Base-by-base conservation (phyloP, 2,113 vertebrate genomes). In the Pyxicephalus adspersus region DNA sequence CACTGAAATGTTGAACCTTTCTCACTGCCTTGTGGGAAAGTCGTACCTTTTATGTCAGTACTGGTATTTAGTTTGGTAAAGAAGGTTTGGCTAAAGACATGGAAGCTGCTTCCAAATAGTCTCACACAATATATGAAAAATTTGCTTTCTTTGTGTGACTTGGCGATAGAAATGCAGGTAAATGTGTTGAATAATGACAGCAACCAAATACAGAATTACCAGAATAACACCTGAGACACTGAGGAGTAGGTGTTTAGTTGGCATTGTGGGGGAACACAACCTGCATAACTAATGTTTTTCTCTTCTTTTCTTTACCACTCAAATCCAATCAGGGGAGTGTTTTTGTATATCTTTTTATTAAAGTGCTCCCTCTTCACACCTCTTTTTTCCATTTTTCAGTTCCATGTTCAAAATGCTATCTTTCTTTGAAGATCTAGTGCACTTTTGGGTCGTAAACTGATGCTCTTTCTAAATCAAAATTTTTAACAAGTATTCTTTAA, bases 121-220 rank as follows among this genome's bases (percentile, higher is more conserved):
- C 29, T 63, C 20, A 72, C 38, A 72, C 66, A 72, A 80, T 71
- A 50, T 57, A 5, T 19, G 29, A 17, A 19, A 80, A 71, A 80
- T 58, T 72, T 52, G 67, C 28, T 72, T 31, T 63, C 78, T 80
- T 72, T 80, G 67, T 80, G 22, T 23, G 51, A 16, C 1, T 50
- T 52, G 25, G 26, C 54, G 57, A 63, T 79, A 34, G 55, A 31
- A 70, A 28, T 60, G n/a, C 55, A 63, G 15, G 23, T 61, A 38
- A 50, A 63, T 66, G 34, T 78, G 28, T 28, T 26, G 26, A 19
- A 20, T 55, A 54, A 22, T 16, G 18, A n/a, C 4, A 65, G 51
- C 34, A 9, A 57, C 50, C 61, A 52, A 57, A 58, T 26, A 61
- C 38, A n/a, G n/a, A n/a, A 60, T 58, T 45, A 23, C 28, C 55